Conservation (phyloP, 2,113 vertebrate species). For the Lanius ludovicianus region DNA sequence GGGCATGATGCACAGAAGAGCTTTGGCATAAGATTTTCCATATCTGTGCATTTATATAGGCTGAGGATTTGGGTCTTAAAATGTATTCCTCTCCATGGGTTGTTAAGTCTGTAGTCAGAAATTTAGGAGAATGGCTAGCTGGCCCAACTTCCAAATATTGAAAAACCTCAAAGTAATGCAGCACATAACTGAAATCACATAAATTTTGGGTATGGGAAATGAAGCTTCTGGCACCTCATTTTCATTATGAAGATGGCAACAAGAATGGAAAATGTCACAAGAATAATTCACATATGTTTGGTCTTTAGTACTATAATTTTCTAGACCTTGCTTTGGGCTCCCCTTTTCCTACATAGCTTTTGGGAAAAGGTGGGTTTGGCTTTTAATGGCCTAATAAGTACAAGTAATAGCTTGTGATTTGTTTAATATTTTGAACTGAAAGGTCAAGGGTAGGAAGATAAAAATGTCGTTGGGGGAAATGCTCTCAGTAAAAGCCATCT, state of each 20-base stretch:
- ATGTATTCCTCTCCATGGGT: background rate
- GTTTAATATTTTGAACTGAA: conserved; percentile 66
- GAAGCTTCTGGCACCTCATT: background rate
- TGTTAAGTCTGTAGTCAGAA: conserved; percentile 13
- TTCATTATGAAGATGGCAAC: conserved; percentile 19
- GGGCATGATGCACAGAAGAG: background rate
- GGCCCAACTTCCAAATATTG: background rate
- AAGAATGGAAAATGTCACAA: conserved; percentile 41
- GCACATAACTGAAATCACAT: background rate
- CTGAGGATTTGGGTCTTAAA: background rate
- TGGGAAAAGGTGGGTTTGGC: background rate
- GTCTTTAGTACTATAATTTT: conserved; percentile 32
- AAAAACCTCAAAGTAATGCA: background rate
- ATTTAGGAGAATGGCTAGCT: background rate
- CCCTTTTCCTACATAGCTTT: background rate
- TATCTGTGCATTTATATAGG: background rate
- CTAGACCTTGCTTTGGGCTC: background rate
- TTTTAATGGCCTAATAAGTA: conserved; percentile 60
- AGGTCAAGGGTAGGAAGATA: conserved; percentile 61
- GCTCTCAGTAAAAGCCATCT: conserved; percentile 38
- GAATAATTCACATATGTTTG: conserved; percentile 27
- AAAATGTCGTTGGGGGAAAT: conserved; percentile 25
- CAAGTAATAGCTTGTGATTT: conserved; percentile 55
- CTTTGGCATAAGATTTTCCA: background rate
- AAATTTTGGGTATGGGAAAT: background rate